Evolutionary conservation across 2,888 invertebrate species (phyloP).

Genomic region (Ochropleura plecta): DNA sequence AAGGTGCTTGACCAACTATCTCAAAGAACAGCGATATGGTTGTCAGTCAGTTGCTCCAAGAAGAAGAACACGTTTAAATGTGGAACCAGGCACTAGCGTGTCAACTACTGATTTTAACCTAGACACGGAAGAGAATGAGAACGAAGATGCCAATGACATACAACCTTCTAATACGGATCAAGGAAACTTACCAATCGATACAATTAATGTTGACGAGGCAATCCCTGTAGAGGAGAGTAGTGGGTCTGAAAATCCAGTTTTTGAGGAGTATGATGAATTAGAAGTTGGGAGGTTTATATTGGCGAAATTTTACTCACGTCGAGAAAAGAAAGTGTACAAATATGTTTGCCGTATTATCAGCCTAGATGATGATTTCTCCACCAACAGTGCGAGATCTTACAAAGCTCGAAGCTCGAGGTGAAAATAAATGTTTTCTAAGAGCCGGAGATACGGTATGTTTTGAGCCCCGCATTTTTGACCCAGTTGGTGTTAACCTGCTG

Average conservation of each 20-base stretch:
- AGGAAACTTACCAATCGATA: neutral
- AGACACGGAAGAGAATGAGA: constrained; percentile 3
- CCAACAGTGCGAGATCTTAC: too few relatives aligned
- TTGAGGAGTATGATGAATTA: neutral
- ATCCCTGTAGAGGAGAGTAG: neutral
- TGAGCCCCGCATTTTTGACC: too few relatives aligned
- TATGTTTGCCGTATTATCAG: constrained; percentile 1
- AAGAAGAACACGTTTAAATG: constrained; percentile 32
- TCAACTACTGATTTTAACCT: constrained; percentile 15
- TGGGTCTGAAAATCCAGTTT: neutral
- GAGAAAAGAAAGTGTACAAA: neutral
- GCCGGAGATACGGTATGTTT: too few relatives aligned
- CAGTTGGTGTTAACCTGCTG: too few relatives aligned
- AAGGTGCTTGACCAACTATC: constrained; percentile 22
- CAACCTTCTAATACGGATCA: neutral
- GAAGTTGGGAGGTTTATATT: neutral
- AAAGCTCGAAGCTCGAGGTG: too few relatives aligned
- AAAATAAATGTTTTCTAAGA: too few relatives aligned
- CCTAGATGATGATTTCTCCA: too few relatives aligned
- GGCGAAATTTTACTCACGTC: neutral
- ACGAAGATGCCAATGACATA: neutral
- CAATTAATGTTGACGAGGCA: neutral
- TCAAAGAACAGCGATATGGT: constrained; percentile 26
- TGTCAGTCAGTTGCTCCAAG: neutral
- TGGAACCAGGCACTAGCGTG: constrained; percentile 28